phyloP scores from a whole-genome alignment of 2,113 vertebrate species.

The Speoplatyrhinus poulsoni region DNA sequence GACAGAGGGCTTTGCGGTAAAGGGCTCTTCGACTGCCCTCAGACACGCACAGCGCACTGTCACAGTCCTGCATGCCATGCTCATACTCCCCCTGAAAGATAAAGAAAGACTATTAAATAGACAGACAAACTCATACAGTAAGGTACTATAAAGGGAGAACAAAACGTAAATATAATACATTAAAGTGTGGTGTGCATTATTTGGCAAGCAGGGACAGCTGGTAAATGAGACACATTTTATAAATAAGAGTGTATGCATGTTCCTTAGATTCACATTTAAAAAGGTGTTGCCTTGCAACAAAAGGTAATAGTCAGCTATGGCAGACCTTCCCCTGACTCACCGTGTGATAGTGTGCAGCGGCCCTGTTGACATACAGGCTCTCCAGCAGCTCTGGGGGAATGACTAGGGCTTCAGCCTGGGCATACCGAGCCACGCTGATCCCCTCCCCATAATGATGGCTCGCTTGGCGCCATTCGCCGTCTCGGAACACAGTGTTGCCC shows the following conservation, averaged over 20 bases:
- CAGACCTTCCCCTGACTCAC: conserved; percentile 72
- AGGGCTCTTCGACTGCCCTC: conserved; percentile 88
- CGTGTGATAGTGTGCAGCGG: conserved; percentile 89
- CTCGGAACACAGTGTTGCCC: conserved; percentile 90
- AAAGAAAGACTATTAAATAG: background rate
- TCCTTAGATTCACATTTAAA: no score
- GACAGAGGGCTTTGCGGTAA: conserved; percentile 89
- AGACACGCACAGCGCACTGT: conserved; percentile 86
- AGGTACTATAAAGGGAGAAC: background rate
- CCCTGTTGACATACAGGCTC: conserved; percentile 92
- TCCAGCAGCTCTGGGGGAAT: conserved; percentile 90
- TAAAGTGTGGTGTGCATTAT: no score
- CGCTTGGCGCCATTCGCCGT: conserved; percentile 88
- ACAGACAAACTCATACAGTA: background rate
- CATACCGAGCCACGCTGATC: conserved; percentile 90
- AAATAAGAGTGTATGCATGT: no score
- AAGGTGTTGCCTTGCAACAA: no score
- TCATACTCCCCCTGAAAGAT: conserved; percentile 85
- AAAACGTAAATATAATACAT: background rate
- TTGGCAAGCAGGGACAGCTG: no score
- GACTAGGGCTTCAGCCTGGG: conserved; percentile 88
- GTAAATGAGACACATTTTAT: no score
- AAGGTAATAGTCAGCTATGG: background rate
- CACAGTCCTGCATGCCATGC: conserved; percentile 90
- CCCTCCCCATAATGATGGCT: conserved; percentile 91